A percentile compares a stretch with the other conserved stretches of the same genome.
phyloP scores from a whole-genome alignment of 2,888 invertebrate species.

The Griposia aprilina region DNA sequence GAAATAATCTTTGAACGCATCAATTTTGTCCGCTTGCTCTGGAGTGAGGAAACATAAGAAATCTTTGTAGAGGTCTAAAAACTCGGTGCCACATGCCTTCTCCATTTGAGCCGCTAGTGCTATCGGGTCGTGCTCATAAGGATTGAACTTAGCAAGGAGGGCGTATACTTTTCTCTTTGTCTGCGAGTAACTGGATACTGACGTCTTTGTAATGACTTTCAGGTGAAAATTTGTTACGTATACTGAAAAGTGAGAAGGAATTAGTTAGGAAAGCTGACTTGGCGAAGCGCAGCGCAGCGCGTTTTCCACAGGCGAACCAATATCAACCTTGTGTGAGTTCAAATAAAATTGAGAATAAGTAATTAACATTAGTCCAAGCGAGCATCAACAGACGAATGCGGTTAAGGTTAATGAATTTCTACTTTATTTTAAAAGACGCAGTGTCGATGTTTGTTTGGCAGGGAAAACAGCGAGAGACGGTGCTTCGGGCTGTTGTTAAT shows the following conservation, averaged over 20 bases:
- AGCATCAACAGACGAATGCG: background rate
- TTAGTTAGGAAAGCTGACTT: background rate
- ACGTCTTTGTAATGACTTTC: constrained; percentile 72
- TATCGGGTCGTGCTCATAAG: constrained; percentile 69
- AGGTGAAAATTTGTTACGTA: constrained; percentile 77
- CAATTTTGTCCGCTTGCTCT: constrained; percentile 80
- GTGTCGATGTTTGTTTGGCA: background rate
- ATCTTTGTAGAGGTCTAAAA: constrained; percentile 80
- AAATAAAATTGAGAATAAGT: background rate
- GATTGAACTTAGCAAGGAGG: constrained; percentile 74
- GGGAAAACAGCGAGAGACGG: too few relatives aligned
- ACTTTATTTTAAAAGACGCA: background rate
- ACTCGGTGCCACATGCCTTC: constrained; percentile 68
- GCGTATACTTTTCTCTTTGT: constrained; percentile 70
- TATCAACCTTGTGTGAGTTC: background rate
- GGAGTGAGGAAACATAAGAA: constrained; percentile 83
- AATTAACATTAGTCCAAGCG: background rate
- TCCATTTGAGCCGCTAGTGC: constrained; percentile 70
- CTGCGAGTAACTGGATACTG: constrained; percentile 56
- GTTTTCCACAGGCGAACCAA: background rate
- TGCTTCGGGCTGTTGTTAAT: background rate
- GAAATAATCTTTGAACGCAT: constrained; percentile 81
- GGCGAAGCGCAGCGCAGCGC: background rate
- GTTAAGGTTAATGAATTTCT: background rate
- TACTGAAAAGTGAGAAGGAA: constrained; percentile 70